Evolutionary conservation across 2,888 invertebrate genomes (phyloP), one percentile per base, ranked within the genome.

Genomic region (Drosophila paramelanica): DNA sequence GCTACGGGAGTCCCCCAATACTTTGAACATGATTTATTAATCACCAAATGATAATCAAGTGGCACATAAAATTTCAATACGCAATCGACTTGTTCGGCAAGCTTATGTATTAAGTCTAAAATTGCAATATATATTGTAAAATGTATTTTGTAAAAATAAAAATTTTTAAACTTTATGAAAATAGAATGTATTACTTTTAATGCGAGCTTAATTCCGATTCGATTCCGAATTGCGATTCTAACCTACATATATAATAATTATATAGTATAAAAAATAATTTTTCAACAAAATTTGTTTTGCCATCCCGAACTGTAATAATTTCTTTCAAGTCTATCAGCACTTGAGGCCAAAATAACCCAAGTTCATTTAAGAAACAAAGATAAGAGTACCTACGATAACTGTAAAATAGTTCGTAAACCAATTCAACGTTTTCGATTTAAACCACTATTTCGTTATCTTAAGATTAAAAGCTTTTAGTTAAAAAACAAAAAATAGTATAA

Each of bases 1-100:
- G n/a, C 38, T 1, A 10, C 27, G 87, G 81, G 84, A 73, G 56
- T 87, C 84, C 81, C 80, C 88, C 51, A 42, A 6, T 13, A 25
- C 46, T 61, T 72, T 69, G 56, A 14, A 39, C 5, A 11, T 45
- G 47, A 64, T 66, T 60, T 61, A 67, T 65, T 17, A 25, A 43
- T 62, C 47, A 23, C 38, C 39, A 38, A 42, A 33, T 47, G 27
- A 46, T n/a, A 20, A 46, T 33, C n/a, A 41, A 20, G 3, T 11
- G 13, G 7, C 43, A 45, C 41, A 47, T 42, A 47, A 6, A 17
- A 3, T 45, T 42, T 52, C 14, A 36, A 27, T 38, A 53, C 31
- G 31, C 50, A 43, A n/a, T 53, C 31, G 8, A 27, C 41, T 39
- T 13, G 13, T 38, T 53, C 41, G 45, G 45, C 11, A 41, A 53